phyloP scores from a whole-genome alignment of 1,140 invertebrate species.

The Ceratoteleas bidentatus region DNA sequence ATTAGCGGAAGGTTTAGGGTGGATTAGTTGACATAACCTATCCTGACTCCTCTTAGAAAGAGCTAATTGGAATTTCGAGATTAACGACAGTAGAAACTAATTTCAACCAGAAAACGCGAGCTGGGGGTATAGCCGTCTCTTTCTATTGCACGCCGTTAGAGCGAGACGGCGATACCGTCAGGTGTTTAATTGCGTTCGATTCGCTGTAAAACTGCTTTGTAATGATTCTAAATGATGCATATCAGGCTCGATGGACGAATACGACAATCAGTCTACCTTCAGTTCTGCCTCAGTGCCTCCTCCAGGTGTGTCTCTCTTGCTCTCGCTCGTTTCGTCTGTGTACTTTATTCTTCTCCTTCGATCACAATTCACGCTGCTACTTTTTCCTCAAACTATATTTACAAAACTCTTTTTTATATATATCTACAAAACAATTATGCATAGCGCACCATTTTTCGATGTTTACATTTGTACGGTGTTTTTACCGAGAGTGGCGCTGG shows the following conservation, averaged over 20 bases:
- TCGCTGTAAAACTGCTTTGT: constrained; percentile 80
- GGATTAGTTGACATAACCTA: constrained; percentile 25
- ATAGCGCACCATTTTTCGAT: constrained; percentile 16
- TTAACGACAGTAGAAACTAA: constrained; percentile 6
- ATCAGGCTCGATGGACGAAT: constrained; percentile 83
- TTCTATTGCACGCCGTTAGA: constrained; percentile 1
- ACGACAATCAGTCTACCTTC: constrained; percentile 86
- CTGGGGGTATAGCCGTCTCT: constrained; percentile 13
- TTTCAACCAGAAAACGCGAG: not conserved
- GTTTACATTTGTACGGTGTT: constrained; percentile 11
- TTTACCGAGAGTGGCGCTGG: constrained; percentile 12
- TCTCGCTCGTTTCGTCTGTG: constrained; percentile 65
- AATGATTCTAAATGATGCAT: constrained; percentile 79
- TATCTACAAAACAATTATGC: constrained; percentile 5
- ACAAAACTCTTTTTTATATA: not conserved
- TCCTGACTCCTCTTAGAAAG: constrained; percentile 31
- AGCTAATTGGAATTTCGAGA: constrained; percentile 22
- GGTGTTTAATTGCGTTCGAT: constrained; percentile 13
- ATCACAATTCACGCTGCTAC: constrained; percentile 50
- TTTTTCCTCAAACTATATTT: constrained; percentile 27
- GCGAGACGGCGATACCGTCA: constrained; percentile 8
- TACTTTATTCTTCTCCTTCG: constrained; percentile 56
- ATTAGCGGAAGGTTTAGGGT: constrained; percentile 8
- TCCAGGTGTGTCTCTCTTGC: constrained; percentile 83
- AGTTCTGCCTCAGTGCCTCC: constrained; percentile 83